Conservation (phyloP, 2,888 invertebrate species). For the Parnassius mnemosyne region DNA sequence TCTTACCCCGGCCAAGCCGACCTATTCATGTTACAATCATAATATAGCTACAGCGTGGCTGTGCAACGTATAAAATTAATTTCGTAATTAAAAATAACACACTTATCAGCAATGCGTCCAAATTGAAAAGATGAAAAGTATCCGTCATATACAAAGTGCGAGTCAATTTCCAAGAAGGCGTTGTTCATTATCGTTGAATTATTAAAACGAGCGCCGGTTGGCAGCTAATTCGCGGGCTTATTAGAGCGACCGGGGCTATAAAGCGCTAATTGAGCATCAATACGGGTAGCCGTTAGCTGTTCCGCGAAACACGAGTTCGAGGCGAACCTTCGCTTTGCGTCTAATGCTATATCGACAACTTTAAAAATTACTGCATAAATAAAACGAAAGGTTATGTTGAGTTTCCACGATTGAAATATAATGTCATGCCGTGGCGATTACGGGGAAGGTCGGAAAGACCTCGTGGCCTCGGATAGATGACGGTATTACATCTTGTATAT, state of each 20-base stretch:
- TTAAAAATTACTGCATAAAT: too few relatives aligned
- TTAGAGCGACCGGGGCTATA: conserved; percentile 32
- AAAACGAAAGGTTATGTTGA: too few relatives aligned
- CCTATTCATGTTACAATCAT: too few relatives aligned
- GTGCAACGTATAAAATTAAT: not conserved
- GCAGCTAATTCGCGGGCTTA: conserved; percentile 28
- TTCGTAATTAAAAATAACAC: not conserved
- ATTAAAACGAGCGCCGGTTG: conserved; percentile 19
- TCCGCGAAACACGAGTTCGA: conserved; percentile 34
- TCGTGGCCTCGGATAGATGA: too few relatives aligned
- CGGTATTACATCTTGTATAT: too few relatives aligned
- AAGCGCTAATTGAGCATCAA: conserved; percentile 46
- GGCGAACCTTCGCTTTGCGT: conserved; percentile 26
- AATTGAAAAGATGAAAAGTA: conserved; percentile 3
- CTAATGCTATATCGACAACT: conserved; percentile 11
- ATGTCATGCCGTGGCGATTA: too few relatives aligned
- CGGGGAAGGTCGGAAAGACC: too few relatives aligned
- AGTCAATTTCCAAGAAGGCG: conserved; percentile 14
- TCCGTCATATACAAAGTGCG: conserved; percentile 6
- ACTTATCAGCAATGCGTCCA: not conserved
- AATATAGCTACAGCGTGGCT: too few relatives aligned
- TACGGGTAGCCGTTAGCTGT: conserved; percentile 36
- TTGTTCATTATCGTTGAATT: conserved; percentile 11
- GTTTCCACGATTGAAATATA: too few relatives aligned
- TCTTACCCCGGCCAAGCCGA: too few relatives aligned